A percentile compares a stretch with the other conserved stretches of the same genome.
Conservation (phyloP, 2,888 invertebrate species). For the Oxyteleia sp. region DNA sequence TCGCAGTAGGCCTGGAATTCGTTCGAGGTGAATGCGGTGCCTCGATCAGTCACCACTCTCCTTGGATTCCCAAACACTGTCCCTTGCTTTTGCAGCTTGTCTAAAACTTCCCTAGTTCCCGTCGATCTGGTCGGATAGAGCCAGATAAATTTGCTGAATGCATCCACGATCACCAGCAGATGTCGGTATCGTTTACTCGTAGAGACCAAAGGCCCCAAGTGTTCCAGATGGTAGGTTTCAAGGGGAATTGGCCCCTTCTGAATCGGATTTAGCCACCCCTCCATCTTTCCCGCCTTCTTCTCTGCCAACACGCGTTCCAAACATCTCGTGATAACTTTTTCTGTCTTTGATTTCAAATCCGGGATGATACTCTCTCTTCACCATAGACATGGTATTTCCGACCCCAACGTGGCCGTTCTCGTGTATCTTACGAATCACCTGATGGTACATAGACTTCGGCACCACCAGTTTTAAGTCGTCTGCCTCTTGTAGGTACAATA, state of each 20-base stretch:
- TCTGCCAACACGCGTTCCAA: neutral
- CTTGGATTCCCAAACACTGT: slow-evolving; percentile 83
- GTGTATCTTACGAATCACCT: slow-evolving; percentile 34
- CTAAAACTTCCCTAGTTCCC: slow-evolving; percentile 79
- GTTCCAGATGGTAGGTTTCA: neutral
- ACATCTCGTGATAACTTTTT: neutral
- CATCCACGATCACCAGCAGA: slow-evolving; percentile 46
- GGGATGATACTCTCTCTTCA: slow-evolving; percentile 44
- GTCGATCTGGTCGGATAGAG: slow-evolving; percentile 53
- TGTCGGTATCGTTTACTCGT: slow-evolving; percentile 75
- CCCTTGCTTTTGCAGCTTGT: slow-evolving; percentile 80
- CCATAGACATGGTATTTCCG: slow-evolving; percentile 6
- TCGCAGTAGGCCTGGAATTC: slow-evolving; percentile 82
- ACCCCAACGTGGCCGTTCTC: slow-evolving; percentile 16
- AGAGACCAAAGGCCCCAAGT: slow-evolving; percentile 80
- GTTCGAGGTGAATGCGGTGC: slow-evolving; percentile 65
- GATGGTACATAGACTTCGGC: slow-evolving; percentile 18
- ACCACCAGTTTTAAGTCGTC: slow-evolving; percentile 23
- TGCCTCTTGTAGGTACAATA: slow-evolving; percentile 18
- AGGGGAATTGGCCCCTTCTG: neutral
- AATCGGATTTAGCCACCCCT: slow-evolving; percentile 80
- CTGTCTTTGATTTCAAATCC: neutral
- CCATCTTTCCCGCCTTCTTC: slow-evolving; percentile 21
- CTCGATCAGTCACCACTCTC: slow-evolving; percentile 81
- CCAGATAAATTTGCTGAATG: slow-evolving; percentile 78